Base-by-base conservation (phyloP, 2,113 vertebrate genomes). In the Sterna hirundo region DNA sequence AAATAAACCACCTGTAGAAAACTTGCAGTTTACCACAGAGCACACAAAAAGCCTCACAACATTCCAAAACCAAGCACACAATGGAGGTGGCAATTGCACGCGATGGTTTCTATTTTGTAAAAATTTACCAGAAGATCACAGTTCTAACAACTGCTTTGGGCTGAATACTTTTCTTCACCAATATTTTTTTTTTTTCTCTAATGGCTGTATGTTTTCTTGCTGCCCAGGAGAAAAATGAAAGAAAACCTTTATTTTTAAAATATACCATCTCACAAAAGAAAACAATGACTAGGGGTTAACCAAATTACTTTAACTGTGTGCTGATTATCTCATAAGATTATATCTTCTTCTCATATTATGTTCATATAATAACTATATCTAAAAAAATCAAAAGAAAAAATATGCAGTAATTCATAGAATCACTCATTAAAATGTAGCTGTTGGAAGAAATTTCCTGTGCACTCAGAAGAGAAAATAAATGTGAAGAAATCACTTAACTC, bases 371-470 rank as follows among this genome's bases (percentile, higher is more conserved):
- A 91, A 72, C 23, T 38, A 60, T 27, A 60, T 27, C 5, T 72
- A n/a, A 30, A 68, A 65, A 85, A 83, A n/a, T n/a, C 65, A 80
- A 85, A 46, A 52, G 14, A 62, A 58, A 47, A 64, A 60, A 72
- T 62, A 22, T n/a, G 9, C n/a, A 79, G 4, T 83, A 55, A 77
- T 83, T 29, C 30, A 65, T n/a, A 47, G 22, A 83, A 83, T 66
- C 51, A 61, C 20, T 86, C 15, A 30, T 44, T 78, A 84, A 83
- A 95, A 61, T 65, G 13, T 23, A 36, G 69, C 76, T 88, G 13
- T 62, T 89, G 44, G 60, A 95, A 94, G 57, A 64, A 87, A 94
- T 93, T 87, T 32, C 30, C 54, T 66, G 42, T 94, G n/a, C 58
- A 54, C 11, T 78, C 46, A 9, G 42, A 36, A 96, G 14, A 46